Conservation (phyloP, 2,797 vertebrate species). For the Rhinatrema bivittatum region DNA sequence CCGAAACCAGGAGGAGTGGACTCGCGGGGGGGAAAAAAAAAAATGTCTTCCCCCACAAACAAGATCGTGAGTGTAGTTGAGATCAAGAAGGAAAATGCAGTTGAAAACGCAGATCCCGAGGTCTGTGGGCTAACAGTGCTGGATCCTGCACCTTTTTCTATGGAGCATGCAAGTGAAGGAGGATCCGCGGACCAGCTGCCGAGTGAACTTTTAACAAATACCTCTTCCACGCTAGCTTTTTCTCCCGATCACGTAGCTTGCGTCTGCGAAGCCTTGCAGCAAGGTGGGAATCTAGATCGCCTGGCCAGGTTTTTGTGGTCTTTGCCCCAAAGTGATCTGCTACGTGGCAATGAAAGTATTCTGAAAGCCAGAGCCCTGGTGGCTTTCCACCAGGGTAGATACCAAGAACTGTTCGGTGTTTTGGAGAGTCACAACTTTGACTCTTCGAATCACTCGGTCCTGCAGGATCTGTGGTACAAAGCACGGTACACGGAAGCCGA, state of each 20-base stretch:
- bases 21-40: slow-evolving; percentile 69
- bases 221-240: slow-evolving; percentile 81
- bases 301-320: slow-evolving; percentile 96
- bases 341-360: slow-evolving; percentile 96
- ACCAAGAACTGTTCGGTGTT: slow-evolving; percentile 93
- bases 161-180: slow-evolving; percentile 62
- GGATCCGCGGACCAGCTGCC: slow-evolving; percentile 71
- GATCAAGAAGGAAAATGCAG: slow-evolving; percentile 92
- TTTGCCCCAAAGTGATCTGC: slow-evolving; percentile 89
- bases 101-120: slow-evolving; percentile 71
- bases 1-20: slow-evolving; percentile 60
- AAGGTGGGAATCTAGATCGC: slow-evolving; percentile 95
- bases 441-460: slow-evolving; percentile 84
- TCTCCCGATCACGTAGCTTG: slow-evolving; percentile 97
- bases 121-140: slow-evolving; percentile 50
- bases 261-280: slow-evolving; percentile 95
- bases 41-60: slow-evolving; percentile 85
- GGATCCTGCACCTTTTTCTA: slow-evolving; percentile 73
- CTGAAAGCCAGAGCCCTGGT: slow-evolving; percentile 94
- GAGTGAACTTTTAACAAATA: slow-evolving; percentile 73
- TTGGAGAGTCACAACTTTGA: slow-evolving; percentile 95
- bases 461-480: slow-evolving; percentile 98
- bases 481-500: slow-evolving; percentile 95
- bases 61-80: slow-evolving; percentile 62
- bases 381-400: slow-evolving; percentile 92